phyloP scores from a whole-genome alignment of 2,797 vertebrate genomes.

The Hemibagrus guttatus region DNA sequence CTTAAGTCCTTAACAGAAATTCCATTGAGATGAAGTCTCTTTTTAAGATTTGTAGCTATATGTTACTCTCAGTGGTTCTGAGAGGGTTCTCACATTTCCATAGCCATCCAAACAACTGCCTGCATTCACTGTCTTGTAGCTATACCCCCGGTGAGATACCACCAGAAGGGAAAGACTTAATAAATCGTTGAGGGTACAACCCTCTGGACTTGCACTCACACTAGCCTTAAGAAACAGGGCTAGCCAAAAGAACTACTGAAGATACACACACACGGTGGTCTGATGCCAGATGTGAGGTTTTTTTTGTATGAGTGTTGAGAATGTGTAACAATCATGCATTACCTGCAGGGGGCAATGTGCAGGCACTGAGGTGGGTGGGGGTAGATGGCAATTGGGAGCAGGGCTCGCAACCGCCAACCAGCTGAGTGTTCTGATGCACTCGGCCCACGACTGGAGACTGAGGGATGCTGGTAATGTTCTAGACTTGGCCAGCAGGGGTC shows the following conservation, averaged over 20 bases:
- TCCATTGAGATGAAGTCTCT: neutral
- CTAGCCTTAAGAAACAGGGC: neutral
- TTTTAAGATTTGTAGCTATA: neutral
- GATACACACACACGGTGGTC: neutral
- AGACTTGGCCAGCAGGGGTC: slow-evolving; percentile 86
- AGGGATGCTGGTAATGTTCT: slow-evolving; percentile 89
- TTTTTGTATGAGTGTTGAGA: neutral
- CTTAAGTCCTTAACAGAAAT: too few species aligned
- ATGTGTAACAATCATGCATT: neutral
- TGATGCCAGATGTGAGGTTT: neutral
- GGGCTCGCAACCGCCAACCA: slow-evolving; percentile 68
- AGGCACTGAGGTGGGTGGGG: slow-evolving; percentile 72
- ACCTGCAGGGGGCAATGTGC: slow-evolving; percentile 86
- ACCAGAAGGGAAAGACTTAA: too few species aligned
- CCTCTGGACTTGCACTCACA: neutral
- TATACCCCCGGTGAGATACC: neutral
- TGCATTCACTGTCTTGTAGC: neutral
- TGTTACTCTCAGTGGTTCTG: neutral
- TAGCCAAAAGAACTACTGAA: neutral
- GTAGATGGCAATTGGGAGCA: slow-evolving; percentile 56
- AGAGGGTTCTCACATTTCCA: neutral
- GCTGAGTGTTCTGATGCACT: slow-evolving; percentile 71
- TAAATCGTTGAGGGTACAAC: neutral
- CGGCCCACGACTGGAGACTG: slow-evolving; percentile 86
- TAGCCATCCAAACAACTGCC: neutral